Percentiles rank a stretch among this genome's conserved stretches.
phyloP scores from a whole-genome alignment of 2,888 invertebrate genomes.

The Diplazon laetatorius region DNA sequence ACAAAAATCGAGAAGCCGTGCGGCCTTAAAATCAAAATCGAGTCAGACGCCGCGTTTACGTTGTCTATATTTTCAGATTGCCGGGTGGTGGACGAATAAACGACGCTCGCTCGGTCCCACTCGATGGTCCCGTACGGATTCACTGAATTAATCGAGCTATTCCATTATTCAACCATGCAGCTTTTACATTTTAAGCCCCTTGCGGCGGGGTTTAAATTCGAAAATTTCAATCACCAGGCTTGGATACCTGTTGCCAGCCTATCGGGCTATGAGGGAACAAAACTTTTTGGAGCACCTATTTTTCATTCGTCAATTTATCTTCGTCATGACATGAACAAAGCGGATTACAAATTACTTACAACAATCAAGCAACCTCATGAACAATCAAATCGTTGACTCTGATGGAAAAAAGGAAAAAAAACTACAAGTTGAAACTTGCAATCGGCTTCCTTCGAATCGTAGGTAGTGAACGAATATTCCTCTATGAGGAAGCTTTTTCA shows the following conservation, averaged over 20 bases:
- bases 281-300: not conserved
- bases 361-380: too few relatives aligned
- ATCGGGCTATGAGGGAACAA: too few relatives aligned
- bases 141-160: constrained; percentile 52
- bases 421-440: too few relatives aligned
- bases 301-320: too few relatives aligned
- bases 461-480: too few relatives aligned
- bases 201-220: constrained; percentile 18
- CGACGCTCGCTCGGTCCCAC: constrained; percentile 22
- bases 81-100: constrained; percentile 5
- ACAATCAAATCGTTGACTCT: too few relatives aligned
- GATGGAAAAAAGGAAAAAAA: too few relatives aligned
- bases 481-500: too few relatives aligned
- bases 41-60: not conserved
- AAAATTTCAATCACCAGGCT: not conserved
- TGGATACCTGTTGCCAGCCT: not conserved
- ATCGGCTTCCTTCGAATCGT: too few relatives aligned
- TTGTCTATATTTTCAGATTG: not conserved
- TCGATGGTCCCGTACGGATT: constrained; percentile 18
- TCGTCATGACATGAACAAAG: too few relatives aligned
- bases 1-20: not conserved
- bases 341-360: too few relatives aligned
- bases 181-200: constrained; percentile 40
- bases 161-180: constrained; percentile 50
- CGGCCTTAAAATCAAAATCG: constrained; percentile 3